A percentile compares a stretch with the other conserved stretches of the same genome.
These are phyloP conservation scores for Scophthalmus maximus DNA, from an alignment of 2,113 vertebrate genomes.

Conservation along the genomic window DNA sequence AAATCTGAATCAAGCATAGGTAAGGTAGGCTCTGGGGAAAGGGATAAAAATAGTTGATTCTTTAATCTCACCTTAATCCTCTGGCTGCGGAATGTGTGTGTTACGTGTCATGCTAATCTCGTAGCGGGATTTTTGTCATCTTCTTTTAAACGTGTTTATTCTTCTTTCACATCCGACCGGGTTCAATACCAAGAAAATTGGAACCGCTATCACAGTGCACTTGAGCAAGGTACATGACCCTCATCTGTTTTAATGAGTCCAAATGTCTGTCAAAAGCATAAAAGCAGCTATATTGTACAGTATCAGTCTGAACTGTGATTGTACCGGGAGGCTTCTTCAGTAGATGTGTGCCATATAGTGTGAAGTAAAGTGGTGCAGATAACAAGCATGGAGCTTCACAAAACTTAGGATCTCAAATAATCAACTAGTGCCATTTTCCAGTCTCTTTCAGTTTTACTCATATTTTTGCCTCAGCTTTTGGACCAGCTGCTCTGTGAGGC, in stretches of 20 bases:
- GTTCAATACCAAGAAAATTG: slow-evolving; percentile 33
- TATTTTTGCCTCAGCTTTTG: too few species aligned
- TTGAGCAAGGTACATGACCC: slow-evolving; percentile 13
- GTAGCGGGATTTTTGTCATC: slow-evolving; percentile 44
- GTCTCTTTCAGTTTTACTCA: too few species aligned
- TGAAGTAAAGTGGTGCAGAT: neutral
- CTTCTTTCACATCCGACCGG: slow-evolving; percentile 26
- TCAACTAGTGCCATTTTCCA: too few species aligned
- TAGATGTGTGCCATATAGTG: neutral
- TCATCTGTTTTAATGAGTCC: slow-evolving; percentile 34
- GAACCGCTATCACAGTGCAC: slow-evolving; percentile 11
- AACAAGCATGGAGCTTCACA: neutral
- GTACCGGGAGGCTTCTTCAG: neutral
- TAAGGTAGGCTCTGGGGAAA: slow-evolving; percentile 58
- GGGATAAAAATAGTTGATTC: slow-evolving; percentile 65
- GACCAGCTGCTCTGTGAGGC: too few species aligned
- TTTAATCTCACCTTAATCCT: slow-evolving; percentile 68
- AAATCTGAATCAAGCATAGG: slow-evolving; percentile 63
- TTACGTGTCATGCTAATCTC: slow-evolving; percentile 48
- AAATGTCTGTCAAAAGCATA: neutral
- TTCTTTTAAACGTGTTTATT: slow-evolving; percentile 55
- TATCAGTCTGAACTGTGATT: neutral
- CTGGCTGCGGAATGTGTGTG: slow-evolving; percentile 33
- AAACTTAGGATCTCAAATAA: too few species aligned
- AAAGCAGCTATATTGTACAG: neutral